These are phyloP conservation scores for Tympanuchus pallidicinctus DNA, from an alignment of 2,113 vertebrate genomes.

Conservation along the genomic window DNA sequence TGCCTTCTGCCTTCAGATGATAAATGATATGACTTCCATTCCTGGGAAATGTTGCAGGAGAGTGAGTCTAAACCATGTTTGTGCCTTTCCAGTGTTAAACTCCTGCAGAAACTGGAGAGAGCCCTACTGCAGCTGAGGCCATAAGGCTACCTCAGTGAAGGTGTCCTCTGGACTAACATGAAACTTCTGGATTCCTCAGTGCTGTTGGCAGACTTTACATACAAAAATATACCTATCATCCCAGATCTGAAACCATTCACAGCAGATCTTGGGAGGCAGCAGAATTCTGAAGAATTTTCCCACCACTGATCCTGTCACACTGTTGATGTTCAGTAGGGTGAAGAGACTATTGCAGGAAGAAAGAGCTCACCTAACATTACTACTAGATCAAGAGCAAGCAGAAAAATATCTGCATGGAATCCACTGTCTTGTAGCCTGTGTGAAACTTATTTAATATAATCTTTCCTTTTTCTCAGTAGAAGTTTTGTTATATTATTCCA, in stretches of 20 bases:
- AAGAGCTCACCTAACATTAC: neutral
- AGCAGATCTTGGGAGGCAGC: neutral
- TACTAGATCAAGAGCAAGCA: neutral
- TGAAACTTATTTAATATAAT: neutral
- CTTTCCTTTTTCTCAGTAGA: neutral
- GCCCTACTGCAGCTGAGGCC: neutral
- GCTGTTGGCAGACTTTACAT: neutral
- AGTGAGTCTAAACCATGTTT: neutral
- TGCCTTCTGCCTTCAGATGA: neutral
- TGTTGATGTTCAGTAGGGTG: neutral
- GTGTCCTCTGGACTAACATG: fast-evolving
- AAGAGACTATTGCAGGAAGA: neutral
- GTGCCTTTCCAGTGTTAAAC: neutral
- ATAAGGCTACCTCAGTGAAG: neutral
- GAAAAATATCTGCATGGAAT: neutral
- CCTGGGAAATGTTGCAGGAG: neutral
- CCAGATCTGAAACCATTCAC: neutral
- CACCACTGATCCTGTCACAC: no score
- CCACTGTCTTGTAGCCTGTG: neutral
- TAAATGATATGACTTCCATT: neutral
- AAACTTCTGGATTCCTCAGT: neutral
- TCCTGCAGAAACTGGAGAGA: neutral
- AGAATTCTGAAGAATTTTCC: neutral
- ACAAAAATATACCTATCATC: neutral
- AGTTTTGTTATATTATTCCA: neutral